These are phyloP conservation scores for Hippocampus guttulatus DNA, from an alignment of 2,113 vertebrate species.

Conservation along the genomic window DNA sequence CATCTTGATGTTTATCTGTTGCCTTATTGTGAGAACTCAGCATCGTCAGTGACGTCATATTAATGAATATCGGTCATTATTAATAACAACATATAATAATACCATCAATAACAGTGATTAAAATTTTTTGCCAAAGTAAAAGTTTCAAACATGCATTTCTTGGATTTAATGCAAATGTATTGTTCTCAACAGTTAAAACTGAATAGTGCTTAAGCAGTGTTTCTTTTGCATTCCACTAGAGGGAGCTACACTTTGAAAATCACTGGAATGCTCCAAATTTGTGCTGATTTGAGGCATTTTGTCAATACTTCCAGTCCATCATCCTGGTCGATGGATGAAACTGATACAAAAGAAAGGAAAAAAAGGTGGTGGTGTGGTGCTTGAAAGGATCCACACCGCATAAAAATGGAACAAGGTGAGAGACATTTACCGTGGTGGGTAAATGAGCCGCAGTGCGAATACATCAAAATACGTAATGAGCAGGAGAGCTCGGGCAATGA, in stretches of 20 bases:
- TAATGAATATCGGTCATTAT: too few relatives aligned
- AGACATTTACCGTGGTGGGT: constrained; percentile 29
- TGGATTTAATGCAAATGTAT: too few relatives aligned
- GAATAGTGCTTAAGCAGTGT: too few relatives aligned
- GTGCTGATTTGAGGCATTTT: not conserved
- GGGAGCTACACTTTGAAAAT: not conserved
- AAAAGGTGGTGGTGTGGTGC: constrained; percentile 1
- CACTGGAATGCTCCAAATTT: not conserved
- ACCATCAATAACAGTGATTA: too few relatives aligned
- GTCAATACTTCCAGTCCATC: not conserved
- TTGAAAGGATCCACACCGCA: constrained; percentile 26
- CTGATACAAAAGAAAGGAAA: not conserved
- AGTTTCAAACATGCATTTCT: too few relatives aligned
- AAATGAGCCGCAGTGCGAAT: constrained; percentile 37
- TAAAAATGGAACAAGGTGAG: constrained; percentile 32
- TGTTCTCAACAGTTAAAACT: too few relatives aligned
- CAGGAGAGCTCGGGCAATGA: constrained; percentile 48
- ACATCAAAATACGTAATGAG: constrained; percentile 50
- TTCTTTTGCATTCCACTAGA: too few relatives aligned
- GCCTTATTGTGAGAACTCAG: too few relatives aligned
- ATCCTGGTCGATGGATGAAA: not conserved
- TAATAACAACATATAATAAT: too few relatives aligned
- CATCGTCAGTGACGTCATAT: too few relatives aligned
- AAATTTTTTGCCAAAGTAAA: too few relatives aligned
- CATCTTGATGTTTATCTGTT: too few relatives aligned